These are phyloP conservation scores for Nemotelus pantherinus DNA, from an alignment of 2,888 invertebrate species.

Conservation along the genomic window DNA sequence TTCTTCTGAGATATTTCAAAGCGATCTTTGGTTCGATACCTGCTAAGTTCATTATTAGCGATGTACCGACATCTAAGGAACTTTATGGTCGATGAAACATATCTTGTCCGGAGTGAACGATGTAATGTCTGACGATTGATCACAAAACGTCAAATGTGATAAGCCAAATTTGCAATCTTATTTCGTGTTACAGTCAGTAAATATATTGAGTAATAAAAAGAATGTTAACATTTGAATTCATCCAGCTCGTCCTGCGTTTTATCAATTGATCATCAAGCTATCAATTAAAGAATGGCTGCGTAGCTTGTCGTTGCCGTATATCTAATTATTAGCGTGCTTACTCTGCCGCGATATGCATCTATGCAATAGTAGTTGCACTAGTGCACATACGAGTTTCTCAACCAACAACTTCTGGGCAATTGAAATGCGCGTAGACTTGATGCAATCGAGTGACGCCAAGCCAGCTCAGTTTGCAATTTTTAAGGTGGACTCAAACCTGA, in stretches of 20 bases:
- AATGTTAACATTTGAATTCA: too few species aligned
- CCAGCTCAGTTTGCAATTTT: background rate
- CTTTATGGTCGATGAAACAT: constrained; percentile 56
- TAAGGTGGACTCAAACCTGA: background rate
- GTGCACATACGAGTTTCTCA: constrained; percentile 18
- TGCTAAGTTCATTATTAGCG: constrained; percentile 74
- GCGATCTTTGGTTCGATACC: constrained; percentile 77
- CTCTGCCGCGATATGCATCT: background rate
- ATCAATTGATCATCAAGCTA: background rate
- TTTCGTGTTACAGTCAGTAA: too few species aligned
- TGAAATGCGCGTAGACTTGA: constrained; percentile 18
- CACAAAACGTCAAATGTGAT: too few species aligned
- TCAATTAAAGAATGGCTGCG: background rate
- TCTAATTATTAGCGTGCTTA: constrained; percentile 18
- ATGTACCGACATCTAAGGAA: constrained; percentile 66
- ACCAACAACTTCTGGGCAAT: constrained; percentile 9
- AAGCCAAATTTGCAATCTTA: too few species aligned
- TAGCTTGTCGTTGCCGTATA: background rate
- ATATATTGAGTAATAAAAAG: too few species aligned
- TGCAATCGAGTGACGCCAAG: background rate
- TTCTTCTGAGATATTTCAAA: constrained; percentile 73
- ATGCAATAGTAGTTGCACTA: background rate
- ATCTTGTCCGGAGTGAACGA: too few species aligned
- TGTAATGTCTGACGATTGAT: too few species aligned
- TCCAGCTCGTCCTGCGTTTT: too few species aligned